Conservation (phyloP, 2,888 invertebrate species). For the Polymixis lichenea region DNA sequence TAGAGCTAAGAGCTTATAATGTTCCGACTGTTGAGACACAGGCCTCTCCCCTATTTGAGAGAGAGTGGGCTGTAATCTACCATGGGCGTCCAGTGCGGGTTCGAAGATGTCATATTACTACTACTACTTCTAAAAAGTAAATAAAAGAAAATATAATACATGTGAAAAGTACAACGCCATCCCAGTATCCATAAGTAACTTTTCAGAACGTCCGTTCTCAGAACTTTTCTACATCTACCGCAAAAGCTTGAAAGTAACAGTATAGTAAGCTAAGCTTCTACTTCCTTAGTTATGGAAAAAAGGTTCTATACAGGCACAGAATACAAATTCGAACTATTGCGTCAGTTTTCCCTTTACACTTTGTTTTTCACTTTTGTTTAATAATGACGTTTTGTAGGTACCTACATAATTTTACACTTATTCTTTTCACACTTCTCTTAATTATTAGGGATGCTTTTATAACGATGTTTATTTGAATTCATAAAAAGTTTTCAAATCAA, state of each 20-base stretch:
- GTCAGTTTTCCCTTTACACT: conserved; percentile 1
- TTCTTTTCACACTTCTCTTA: not conserved
- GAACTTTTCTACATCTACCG: conserved; percentile 38
- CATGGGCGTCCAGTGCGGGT: not conserved
- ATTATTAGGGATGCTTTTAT: not conserved
- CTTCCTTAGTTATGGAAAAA: conserved; percentile 45
- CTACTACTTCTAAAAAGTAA: not conserved
- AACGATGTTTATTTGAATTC: conserved; percentile 1
- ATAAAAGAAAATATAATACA: conserved; percentile 11
- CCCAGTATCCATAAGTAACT: conserved; percentile 24
- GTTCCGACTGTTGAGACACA: too few species aligned
- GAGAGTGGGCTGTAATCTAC: too few species aligned
- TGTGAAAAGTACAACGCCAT: conserved; percentile 12
- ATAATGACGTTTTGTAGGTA: not conserved
- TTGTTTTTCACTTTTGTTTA: not conserved
- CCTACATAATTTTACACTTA: too few species aligned
- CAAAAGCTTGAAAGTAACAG: conserved; percentile 41
- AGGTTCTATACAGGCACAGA: conserved; percentile 23
- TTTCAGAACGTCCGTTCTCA: conserved; percentile 42
- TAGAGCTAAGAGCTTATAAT: not conserved
- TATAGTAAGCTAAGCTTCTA: conserved; percentile 42
- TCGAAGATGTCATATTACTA: not conserved
- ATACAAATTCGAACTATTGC: conserved; percentile 48
- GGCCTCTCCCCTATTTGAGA: too few species aligned
- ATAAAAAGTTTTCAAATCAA: not conserved